Conservation (phyloP, 2,888 invertebrate genomes). For the Caenorhabditis sp. region DNA sequence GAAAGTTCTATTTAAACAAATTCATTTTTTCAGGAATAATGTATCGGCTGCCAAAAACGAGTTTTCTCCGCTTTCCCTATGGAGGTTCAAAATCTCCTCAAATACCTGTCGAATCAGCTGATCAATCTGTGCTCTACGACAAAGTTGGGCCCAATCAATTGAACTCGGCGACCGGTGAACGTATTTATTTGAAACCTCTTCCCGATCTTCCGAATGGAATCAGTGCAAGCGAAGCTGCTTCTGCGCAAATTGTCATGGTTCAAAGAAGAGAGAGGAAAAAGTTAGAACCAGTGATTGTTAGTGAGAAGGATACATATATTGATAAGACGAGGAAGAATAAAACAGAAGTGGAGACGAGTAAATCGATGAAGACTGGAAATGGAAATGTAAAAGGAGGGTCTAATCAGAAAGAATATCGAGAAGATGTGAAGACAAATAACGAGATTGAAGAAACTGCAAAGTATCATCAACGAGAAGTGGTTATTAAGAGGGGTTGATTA, state of each 20-base stretch:
- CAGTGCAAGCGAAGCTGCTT: not conserved
- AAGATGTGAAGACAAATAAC: constrained; percentile 11
- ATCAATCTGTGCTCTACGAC: constrained; percentile 25
- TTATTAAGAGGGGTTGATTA: not conserved
- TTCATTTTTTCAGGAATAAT: constrained; percentile 13
- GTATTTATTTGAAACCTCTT: constrained; percentile 24
- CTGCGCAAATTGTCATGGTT: constrained; percentile 11
- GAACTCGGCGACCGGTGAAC: constrained; percentile 28
- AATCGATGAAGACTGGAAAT: constrained; percentile 5
- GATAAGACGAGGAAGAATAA: constrained; percentile 13
- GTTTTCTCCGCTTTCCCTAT: constrained; percentile 19
- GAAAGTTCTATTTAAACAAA: no score
- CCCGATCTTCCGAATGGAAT: not conserved
- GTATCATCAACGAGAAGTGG: not conserved
- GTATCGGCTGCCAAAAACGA: constrained; percentile 27
- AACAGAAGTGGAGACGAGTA: constrained; percentile 13
- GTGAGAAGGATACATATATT: constrained; percentile 25
- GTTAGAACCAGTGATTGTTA: constrained; percentile 14
- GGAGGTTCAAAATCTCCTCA: constrained; percentile 17
- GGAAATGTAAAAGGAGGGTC: not conserved
- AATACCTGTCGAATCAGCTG: constrained; percentile 19
- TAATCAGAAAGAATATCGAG: constrained; percentile 17
- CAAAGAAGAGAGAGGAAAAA: constrained; percentile 14
- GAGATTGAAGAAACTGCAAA: not conserved
- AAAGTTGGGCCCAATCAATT: constrained; percentile 12